Evolutionary conservation across 2,888 invertebrate species (phyloP).

Genomic region (Cepaea hortensis): DNA sequence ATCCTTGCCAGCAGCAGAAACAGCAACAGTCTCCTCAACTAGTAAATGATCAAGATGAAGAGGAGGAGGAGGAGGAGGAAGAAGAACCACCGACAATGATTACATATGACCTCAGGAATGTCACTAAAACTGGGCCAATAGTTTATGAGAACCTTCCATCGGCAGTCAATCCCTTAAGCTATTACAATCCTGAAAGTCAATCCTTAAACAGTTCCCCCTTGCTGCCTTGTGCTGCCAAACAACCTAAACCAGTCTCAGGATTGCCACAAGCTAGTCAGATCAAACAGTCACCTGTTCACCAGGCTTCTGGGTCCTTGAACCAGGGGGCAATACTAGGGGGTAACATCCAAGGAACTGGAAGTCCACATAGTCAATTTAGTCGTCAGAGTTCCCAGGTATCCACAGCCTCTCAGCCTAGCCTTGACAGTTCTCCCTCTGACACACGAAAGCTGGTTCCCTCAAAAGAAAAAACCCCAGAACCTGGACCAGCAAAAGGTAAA

Average conservation of each 20-base stretch:
- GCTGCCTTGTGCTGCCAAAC: not conserved
- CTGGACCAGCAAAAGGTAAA: not conserved
- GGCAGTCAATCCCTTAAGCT: slow-evolving; percentile 6
- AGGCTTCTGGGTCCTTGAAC: not conserved
- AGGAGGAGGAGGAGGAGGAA: slow-evolving; percentile 35
- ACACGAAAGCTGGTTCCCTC: not conserved
- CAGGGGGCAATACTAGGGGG: slow-evolving; percentile 7
- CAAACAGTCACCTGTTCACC: not conserved
- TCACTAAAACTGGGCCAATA: slow-evolving; percentile 39
- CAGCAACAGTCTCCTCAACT: slow-evolving; percentile 8
- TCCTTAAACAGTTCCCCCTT: not conserved
- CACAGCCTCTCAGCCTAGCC: slow-evolving; percentile 20
- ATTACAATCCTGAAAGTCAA: slow-evolving; percentile 13
- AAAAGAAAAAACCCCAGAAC: slow-evolving; percentile 6
- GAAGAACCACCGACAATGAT: slow-evolving; percentile 44
- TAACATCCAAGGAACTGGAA: slow-evolving; percentile 17
- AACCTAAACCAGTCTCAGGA: not conserved
- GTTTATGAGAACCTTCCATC: slow-evolving; percentile 45
- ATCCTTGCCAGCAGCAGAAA: slow-evolving; percentile 11
- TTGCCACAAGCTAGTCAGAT: not conserved
- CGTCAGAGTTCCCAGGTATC: slow-evolving; percentile 28
- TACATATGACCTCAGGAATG: slow-evolving; percentile 39
- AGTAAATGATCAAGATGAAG: slow-evolving; percentile 7
- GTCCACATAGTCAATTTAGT: slow-evolving; percentile 1
- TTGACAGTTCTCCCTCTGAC: slow-evolving; percentile 22